Evolutionary conservation across 2,888 invertebrate species (phyloP).

Genomic region (Melieria crassipennis): DNA sequence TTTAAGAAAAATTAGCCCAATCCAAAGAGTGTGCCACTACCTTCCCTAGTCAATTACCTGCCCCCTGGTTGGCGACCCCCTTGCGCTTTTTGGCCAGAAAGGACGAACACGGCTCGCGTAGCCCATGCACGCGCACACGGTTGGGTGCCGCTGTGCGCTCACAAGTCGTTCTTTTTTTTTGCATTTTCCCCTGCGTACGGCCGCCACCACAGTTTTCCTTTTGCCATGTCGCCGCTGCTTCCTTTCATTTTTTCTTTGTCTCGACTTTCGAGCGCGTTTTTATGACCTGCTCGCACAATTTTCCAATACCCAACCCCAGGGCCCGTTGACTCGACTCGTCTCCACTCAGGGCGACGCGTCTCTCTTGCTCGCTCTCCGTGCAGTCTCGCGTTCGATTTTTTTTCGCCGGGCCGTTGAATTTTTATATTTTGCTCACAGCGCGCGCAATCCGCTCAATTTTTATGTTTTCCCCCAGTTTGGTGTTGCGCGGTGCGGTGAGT

Average conservation of each 20-base stretch:
- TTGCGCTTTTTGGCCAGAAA: too few relatives aligned
- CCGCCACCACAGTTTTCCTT: slow-evolving; percentile 10
- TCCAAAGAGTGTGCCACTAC: too few relatives aligned
- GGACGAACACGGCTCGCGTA: too few relatives aligned
- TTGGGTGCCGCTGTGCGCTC: slow-evolving; percentile 36
- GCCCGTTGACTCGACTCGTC: slow-evolving; percentile 24
- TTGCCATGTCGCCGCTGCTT: not conserved
- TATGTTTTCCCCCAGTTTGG: slow-evolving; percentile 38
- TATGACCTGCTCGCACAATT: slow-evolving; percentile 27
- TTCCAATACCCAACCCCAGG: slow-evolving; percentile 39
- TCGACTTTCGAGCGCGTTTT: slow-evolving; percentile 23
- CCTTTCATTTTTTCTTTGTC: slow-evolving; percentile 1
- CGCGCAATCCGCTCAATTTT: slow-evolving; percentile 30
- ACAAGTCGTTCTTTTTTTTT: slow-evolving; percentile 5
- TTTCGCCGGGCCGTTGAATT: slow-evolving; percentile 30
- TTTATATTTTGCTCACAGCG: slow-evolving; percentile 15
- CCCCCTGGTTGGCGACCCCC: too few relatives aligned
- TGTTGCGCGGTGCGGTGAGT: slow-evolving; percentile 45
- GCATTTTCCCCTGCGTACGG: slow-evolving; percentile 19
- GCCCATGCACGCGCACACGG: slow-evolving; percentile 17
- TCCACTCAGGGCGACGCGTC: slow-evolving; percentile 33
- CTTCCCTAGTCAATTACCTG: too few relatives aligned
- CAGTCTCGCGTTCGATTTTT: slow-evolving; percentile 23
- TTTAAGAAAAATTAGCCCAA: too few relatives aligned
- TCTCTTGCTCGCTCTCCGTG: slow-evolving; percentile 4